A percentile compares a stretch with the other conserved stretches of the same genome.
Conservation (phyloP, 1,140 invertebrate species). For the Asobara japonica region DNA sequence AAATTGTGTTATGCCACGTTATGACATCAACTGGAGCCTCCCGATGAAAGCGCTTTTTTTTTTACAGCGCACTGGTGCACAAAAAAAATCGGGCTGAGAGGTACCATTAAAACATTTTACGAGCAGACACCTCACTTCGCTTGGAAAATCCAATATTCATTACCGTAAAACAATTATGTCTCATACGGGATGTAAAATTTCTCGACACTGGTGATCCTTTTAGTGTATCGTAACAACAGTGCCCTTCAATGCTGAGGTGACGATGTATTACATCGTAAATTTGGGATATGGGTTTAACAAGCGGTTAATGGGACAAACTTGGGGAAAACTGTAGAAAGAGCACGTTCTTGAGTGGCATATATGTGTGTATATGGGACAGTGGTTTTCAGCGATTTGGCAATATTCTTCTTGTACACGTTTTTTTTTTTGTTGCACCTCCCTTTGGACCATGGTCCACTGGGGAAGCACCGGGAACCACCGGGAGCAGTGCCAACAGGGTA, state of each 20-base stretch:
- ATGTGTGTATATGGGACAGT: not conserved
- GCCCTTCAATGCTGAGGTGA: not conserved
- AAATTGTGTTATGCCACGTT: not conserved
- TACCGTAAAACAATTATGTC: constrained; percentile 51
- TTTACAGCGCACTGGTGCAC: not conserved
- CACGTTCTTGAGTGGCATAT: too few relatives aligned
- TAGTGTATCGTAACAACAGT: constrained; percentile 35
- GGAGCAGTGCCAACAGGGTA: constrained; percentile 26
- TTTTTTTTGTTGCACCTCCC: not conserved
- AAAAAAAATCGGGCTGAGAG: constrained; percentile 23
- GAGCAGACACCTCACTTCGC: constrained; percentile 32
- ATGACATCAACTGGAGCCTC: not conserved
- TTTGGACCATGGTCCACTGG: constrained; percentile 13
- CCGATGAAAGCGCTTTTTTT: constrained; percentile 1
- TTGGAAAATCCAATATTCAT: constrained; percentile 46
- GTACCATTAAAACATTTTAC: constrained; percentile 37
- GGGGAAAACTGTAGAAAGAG: too few relatives aligned
- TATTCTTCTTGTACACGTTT: not conserved
- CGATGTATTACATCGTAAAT: constrained; percentile 44
- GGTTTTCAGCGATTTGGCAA: not conserved
- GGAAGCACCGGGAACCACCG: not conserved
- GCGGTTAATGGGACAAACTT: not conserved
- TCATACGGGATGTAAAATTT: constrained; percentile 17
- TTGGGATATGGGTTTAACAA: constrained; percentile 49
- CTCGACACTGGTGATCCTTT: constrained; percentile 30